These are phyloP conservation scores for Luperina testacea DNA, from an alignment of 2,888 invertebrate genomes.

Conservation along the genomic window DNA sequence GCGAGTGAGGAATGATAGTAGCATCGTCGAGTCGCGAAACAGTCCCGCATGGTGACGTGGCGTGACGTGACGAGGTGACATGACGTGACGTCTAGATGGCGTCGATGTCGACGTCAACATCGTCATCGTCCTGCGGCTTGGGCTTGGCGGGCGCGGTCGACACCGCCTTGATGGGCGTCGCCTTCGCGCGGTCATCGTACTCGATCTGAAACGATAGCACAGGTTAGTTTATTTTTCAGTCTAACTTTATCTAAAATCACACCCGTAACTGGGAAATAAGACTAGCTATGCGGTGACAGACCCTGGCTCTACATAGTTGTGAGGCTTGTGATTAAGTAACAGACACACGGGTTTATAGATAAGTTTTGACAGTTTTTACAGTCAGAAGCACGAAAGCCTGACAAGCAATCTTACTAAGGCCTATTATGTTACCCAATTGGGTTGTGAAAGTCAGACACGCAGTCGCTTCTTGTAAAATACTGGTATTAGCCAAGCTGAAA, in stretches of 20 bases:
- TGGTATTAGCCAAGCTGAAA: background rate
- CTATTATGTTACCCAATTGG: background rate
- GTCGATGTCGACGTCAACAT: constrained; percentile 97
- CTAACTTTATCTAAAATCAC: background rate
- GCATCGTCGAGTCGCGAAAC: constrained; percentile 52
- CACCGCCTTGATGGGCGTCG: constrained; percentile 93
- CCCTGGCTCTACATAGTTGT: background rate
- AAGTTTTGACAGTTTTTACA: background rate
- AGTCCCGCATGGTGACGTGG: constrained; percentile 15
- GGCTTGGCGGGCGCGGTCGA: constrained; percentile 78
- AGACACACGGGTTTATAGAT: too few relatives aligned
- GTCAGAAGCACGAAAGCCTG: background rate
- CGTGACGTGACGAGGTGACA: constrained; percentile 25
- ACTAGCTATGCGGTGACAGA: background rate
- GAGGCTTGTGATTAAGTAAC: too few relatives aligned
- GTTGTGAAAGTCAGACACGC: background rate
- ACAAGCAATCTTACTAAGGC: background rate
- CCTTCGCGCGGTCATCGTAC: constrained; percentile 96
- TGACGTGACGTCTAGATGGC: constrained; percentile 92
- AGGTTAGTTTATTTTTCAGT: background rate
- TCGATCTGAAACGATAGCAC: constrained; percentile 91
- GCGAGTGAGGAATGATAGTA: constrained; percentile 43
- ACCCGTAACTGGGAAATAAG: background rate
- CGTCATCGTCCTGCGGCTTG: constrained; percentile 92
- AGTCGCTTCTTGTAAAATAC: background rate